These are phyloP conservation scores for Cyphomyrus plagiostoma DNA, from an alignment of 2,113 vertebrate species.

Conservation along the genomic window DNA sequence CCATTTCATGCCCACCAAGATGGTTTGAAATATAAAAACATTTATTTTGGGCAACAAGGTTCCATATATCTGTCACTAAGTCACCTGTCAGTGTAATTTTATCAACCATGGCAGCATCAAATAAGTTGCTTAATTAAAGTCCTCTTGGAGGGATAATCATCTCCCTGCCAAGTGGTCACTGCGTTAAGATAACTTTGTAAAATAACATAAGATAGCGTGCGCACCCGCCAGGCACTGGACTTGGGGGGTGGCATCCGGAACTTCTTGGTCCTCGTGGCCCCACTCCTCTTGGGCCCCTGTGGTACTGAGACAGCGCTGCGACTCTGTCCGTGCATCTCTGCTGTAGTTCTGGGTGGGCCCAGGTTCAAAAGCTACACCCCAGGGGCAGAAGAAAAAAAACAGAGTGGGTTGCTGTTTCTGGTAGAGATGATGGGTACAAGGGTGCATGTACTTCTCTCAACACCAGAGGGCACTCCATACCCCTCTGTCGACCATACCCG, in stretches of 20 bases:
- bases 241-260: slow-evolving; percentile 9
- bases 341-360: slow-evolving; percentile 16
- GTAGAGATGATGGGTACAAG: background rate
- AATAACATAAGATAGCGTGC: background rate
- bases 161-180: background rate
- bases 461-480: background rate
- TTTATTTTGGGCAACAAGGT: background rate
- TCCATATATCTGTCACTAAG: background rate
- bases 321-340: slow-evolving; percentile 11
- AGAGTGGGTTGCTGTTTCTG: background rate
- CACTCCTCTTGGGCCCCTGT: slow-evolving; percentile 10
- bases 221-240: slow-evolving; percentile 52
- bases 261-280: background rate
- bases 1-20: background rate
- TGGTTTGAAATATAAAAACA: background rate
- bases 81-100: background rate
- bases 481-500: background rate
- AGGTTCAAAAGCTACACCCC: slow-evolving; percentile 22
- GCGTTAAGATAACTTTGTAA: background rate
- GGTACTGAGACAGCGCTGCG: background rate
- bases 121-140: background rate
- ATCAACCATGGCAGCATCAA: background rate
- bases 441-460: background rate
- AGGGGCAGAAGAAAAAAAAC: background rate
- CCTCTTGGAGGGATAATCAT: background rate